phyloP scores from a whole-genome alignment of 2,113 vertebrate genomes.

The Bubo bubo region DNA sequence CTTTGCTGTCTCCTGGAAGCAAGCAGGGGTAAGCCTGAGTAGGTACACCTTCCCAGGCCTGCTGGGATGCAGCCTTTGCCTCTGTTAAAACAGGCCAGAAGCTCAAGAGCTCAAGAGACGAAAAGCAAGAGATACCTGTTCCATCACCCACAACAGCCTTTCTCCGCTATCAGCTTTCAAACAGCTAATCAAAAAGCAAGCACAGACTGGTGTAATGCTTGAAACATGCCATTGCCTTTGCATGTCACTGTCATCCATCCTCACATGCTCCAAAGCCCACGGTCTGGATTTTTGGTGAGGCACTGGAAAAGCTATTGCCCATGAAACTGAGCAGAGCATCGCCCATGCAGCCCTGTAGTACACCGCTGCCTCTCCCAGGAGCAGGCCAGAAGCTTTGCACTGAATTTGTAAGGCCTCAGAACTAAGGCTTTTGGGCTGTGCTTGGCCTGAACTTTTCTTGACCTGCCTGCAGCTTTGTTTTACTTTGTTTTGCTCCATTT shows the following conservation, averaged over 20 bases:
- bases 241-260: background rate
- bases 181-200: background rate
- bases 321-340: background rate
- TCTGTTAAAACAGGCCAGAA: background rate
- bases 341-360: background rate
- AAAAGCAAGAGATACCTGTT: background rate
- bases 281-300: background rate
- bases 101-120: background rate
- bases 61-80: background rate
- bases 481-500: background rate
- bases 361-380: background rate
- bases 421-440: background rate
- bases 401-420: background rate
- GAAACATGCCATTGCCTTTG: background rate
- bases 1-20: background rate
- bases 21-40: background rate
- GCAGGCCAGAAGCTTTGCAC: background rate
- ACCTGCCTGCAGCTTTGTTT: background rate
- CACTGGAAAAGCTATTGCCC: background rate
- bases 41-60: background rate
- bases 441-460: background rate
- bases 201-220: background rate
- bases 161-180: background rate
- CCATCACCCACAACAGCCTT: background rate
- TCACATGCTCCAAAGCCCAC: accelerated